A percentile compares a stretch with the other conserved stretches of the same genome.
phyloP scores from a whole-genome alignment of 2,797 vertebrate genomes.

The Hemitrygon akajei region DNA sequence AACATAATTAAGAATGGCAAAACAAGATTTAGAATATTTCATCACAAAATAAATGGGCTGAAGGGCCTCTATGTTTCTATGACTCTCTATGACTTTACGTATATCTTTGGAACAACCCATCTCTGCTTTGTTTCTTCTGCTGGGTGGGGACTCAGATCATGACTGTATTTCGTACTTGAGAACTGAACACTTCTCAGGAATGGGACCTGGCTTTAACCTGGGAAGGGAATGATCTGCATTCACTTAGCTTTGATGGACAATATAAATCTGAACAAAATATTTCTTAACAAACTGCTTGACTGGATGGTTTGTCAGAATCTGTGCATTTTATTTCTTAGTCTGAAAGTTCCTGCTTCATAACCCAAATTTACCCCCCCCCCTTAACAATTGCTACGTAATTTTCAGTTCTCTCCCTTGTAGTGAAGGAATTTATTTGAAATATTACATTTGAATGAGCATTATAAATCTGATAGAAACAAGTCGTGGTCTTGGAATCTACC shows the following conservation, averaged over 20 bases:
- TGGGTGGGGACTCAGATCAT: too few species aligned
- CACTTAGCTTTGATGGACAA: background rate
- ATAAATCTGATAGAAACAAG: background rate
- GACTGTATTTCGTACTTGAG: too few species aligned
- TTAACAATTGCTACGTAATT: background rate
- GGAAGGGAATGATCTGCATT: too few species aligned
- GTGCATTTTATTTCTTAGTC: conserved; percentile 8
- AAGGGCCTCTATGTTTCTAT: too few species aligned
- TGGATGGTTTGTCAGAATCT: background rate
- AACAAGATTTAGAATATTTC: too few species aligned
- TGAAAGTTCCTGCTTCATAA: background rate
- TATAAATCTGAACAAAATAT: background rate
- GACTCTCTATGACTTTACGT: too few species aligned
- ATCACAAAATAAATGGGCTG: too few species aligned
- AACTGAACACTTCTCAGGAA: too few species aligned
- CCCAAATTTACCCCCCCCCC: background rate
- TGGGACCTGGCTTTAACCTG: too few species aligned
- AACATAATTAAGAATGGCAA: too few species aligned
- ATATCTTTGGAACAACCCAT: too few species aligned
- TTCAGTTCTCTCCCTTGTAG: background rate
- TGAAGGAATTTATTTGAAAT: conserved; percentile 2
- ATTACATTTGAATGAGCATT: conserved; percentile 14
- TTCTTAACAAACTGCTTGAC: background rate
- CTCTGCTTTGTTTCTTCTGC: too few species aligned
- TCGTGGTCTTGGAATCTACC: background rate